Conservation (phyloP, 2,113 vertebrate species). For the Micromys minutus region DNA sequence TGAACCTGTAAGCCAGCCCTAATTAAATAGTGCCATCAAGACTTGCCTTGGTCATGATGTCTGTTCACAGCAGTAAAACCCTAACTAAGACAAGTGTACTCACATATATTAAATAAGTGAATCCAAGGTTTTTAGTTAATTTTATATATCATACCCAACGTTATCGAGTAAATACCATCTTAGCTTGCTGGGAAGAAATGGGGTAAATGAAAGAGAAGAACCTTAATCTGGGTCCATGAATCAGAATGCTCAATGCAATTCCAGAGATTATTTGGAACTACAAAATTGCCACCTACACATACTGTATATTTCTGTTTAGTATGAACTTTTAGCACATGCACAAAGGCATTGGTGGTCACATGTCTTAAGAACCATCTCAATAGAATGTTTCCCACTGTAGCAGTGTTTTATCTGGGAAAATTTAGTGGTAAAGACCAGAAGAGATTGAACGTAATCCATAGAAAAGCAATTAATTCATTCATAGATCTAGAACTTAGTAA, state of each 20-base stretch:
- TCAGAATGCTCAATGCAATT: neutral
- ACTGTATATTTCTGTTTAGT: constrained; percentile 21
- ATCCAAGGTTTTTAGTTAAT: neutral
- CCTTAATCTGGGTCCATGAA: neutral
- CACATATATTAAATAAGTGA: too few species aligned
- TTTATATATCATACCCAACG: neutral
- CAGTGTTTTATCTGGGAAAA: constrained; percentile 61
- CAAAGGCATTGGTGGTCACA: neutral
- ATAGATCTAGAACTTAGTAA: constrained; percentile 55
- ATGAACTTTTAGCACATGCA: neutral
- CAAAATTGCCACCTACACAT: neutral
- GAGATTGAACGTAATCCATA: constrained; percentile 17
- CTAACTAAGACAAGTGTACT: too few species aligned
- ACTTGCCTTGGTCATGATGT: too few species aligned
- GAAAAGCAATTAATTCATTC: constrained; percentile 54
- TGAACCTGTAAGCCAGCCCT: too few species aligned
- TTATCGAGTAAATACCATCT: neutral
- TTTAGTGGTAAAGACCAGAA: constrained; percentile 22
- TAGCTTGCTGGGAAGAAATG: neutral
- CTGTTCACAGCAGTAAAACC: too few species aligned
- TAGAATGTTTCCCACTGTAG: constrained; percentile 39
- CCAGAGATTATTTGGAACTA: neutral
- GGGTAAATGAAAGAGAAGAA: neutral
- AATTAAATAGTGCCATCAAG: too few species aligned
- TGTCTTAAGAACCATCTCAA: neutral